These are phyloP conservation scores for Lagenorhynchus albirostris DNA, from an alignment of 2,113 vertebrate species.

Conservation along the genomic window DNA sequence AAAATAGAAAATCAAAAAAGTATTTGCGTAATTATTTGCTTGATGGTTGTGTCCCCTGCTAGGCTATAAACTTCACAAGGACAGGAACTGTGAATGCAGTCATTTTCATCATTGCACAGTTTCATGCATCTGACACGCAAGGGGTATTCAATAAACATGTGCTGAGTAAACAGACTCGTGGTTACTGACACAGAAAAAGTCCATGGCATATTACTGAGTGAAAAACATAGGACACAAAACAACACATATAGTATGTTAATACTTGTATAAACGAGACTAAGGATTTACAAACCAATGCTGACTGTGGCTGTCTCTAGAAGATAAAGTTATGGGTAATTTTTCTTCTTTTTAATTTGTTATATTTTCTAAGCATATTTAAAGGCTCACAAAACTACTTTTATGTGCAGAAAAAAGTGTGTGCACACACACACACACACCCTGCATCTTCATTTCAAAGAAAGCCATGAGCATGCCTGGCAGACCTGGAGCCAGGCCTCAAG, in stretches of 20 bases:
- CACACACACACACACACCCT: neutral
- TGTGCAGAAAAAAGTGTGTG: neutral
- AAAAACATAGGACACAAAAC: neutral
- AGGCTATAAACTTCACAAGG: neutral
- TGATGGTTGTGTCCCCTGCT: neutral
- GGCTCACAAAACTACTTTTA: neutral
- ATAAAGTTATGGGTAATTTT: neutral
- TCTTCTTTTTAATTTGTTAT: neutral
- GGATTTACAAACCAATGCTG: neutral
- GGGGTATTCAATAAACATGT: neutral
- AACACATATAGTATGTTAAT: neutral
- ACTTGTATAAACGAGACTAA: neutral
- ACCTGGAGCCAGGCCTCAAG: neutral
- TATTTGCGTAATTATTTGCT: neutral
- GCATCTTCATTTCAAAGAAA: neutral
- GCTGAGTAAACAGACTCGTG: neutral
- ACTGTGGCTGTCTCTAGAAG: neutral
- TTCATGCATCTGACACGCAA: neutral
- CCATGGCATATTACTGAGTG: neutral
- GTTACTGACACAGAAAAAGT: neutral
- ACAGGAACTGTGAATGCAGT: neutral
- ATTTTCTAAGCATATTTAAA: slow-evolving; percentile 16
- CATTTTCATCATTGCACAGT: neutral
- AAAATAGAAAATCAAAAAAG: neutral
- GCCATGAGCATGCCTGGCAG: neutral